phyloP scores from a whole-genome alignment of 2,888 invertebrate genomes.

The Cheilosia vernalis region DNA sequence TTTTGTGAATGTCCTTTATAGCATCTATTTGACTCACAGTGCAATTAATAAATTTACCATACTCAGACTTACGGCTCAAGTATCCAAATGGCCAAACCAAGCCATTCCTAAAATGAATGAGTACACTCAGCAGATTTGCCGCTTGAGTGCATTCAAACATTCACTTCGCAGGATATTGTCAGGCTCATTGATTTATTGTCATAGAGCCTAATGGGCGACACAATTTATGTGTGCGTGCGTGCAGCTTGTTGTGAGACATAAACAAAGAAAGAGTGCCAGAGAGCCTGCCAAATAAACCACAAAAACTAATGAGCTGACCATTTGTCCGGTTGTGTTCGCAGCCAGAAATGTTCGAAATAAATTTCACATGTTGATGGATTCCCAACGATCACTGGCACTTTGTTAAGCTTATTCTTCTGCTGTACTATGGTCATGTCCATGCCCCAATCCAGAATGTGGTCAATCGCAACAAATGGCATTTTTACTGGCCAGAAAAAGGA shows the following conservation, averaged over 20 bases:
- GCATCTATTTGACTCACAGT: too few relatives aligned
- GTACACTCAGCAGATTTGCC: constrained; percentile 60
- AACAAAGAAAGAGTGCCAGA: constrained; percentile 2
- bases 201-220: constrained; percentile 52
- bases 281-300: constrained; percentile 44
- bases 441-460: constrained; percentile 10
- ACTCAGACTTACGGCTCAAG: neutral
- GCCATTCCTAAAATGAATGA: neutral
- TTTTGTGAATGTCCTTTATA: neutral
- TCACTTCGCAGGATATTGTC: constrained; percentile 55
- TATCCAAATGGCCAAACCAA: neutral
- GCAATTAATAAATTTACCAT: too few relatives aligned
- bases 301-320: constrained; percentile 65
- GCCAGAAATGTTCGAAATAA: constrained; percentile 65
- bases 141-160: constrained; percentile 57
- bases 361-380: constrained; percentile 53
- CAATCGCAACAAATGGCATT: constrained; percentile 67
- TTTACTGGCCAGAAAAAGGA: constrained; percentile 47
- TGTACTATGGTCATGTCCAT: neutral
- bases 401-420: constrained; percentile 6
- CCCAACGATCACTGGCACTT: constrained; percentile 47
- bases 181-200: constrained; percentile 70
- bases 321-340: constrained; percentile 45
- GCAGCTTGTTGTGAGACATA: constrained; percentile 24
- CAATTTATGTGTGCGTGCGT: constrained; percentile 47